These are phyloP conservation scores for Lateolabrax maculatus DNA, from an alignment of 2,797 vertebrate species.

Conservation along the genomic window DNA sequence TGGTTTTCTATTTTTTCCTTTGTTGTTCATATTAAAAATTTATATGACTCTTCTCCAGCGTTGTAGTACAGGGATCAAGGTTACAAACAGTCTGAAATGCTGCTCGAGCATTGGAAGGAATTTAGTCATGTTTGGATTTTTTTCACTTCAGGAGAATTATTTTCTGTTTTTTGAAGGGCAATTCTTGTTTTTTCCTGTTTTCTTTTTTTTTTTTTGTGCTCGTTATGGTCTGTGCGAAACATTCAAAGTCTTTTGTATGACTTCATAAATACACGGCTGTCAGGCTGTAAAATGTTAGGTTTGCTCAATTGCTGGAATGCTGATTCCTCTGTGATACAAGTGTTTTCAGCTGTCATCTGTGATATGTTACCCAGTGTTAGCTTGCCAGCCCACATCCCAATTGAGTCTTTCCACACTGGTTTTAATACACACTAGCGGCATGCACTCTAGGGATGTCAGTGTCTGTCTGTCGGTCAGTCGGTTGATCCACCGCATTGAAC, in stretches of 20 bases:
- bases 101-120: constrained; percentile 31
- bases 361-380: constrained; percentile 20
- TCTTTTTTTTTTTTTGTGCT: too few species aligned
- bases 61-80: constrained; percentile 42
- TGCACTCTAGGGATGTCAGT: neutral
- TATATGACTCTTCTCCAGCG: constrained; percentile 11
- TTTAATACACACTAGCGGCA: neutral
- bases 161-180: constrained; percentile 6
- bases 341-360: constrained; percentile 57
- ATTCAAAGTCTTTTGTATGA: constrained; percentile 25
- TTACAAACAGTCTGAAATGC: constrained; percentile 35
- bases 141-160: constrained; percentile 5
- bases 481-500: neutral
- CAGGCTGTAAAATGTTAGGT: constrained; percentile 29
- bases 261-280: constrained; percentile 51
- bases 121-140: constrained; percentile 28
- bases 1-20: constrained; percentile 32
- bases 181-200: too few species aligned
- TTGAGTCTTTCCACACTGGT: constrained; percentile 18
- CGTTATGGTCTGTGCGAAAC: constrained; percentile 9
- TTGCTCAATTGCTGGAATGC: constrained; percentile 47
- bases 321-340: constrained; percentile 38
- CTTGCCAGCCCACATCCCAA: constrained; percentile 21
- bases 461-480: neutral
- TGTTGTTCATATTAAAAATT: constrained; percentile 49